These are phyloP conservation scores for Haliclona indistincta DNA, from an alignment of 37 sponge, comb jelly and placozoan genomes.

Conservation along the genomic window DNA sequence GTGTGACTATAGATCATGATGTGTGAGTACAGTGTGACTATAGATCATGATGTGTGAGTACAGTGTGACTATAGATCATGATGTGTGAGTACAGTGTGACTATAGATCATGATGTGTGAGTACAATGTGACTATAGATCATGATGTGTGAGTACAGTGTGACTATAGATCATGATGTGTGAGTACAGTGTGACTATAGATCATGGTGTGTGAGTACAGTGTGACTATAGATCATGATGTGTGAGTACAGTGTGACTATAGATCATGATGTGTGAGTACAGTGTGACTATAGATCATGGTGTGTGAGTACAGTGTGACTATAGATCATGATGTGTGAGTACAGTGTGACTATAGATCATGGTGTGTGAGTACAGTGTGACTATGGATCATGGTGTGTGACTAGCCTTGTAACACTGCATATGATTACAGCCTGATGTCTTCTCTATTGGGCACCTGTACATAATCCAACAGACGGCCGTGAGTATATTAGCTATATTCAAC, in stretches of 20 bases:
- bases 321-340: not conserved
- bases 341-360: not conserved
- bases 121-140: not conserved
- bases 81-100: not conserved
- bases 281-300: too few species aligned
- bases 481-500: conserved; percentile 10
- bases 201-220: too few species aligned
- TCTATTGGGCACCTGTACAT: conserved; percentile 76
- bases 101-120: conserved; percentile 72
- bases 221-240: not conserved
- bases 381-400: too few species aligned
- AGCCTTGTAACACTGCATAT: conserved; percentile 90
- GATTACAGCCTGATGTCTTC: conserved; percentile 95
- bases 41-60: not conserved
- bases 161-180: not conserved
- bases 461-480: not conserved
- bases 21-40: too few species aligned
- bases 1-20: too few species aligned
- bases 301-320: too few species aligned
- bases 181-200: not conserved
- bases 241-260: not conserved
- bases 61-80: not conserved
- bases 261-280: not conserved
- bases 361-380: not conserved
- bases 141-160: not conserved